Evolutionary conservation across 1,140 invertebrate genomes (phyloP).

Genomic region (Marisa cornuarietis): DNA sequence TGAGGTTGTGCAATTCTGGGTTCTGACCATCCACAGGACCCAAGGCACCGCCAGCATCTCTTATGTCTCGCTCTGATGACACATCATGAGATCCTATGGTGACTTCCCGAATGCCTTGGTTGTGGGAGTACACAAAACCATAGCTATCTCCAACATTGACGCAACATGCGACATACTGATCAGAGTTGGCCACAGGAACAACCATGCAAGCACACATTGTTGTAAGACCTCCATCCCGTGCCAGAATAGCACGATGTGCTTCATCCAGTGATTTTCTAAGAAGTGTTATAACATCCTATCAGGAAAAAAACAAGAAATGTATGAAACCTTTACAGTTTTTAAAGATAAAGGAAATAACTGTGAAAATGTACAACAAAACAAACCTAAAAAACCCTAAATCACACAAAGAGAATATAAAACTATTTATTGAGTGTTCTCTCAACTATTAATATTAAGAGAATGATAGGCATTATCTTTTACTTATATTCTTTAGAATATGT

Average conservation of each 20-base stretch:
- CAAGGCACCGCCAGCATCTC: constrained; percentile 86
- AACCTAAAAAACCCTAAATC: constrained; percentile 4
- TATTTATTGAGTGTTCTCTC: too few species aligned
- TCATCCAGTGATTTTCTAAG: constrained; percentile 86
- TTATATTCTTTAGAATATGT: not conserved
- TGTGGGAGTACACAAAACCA: constrained; percentile 86
- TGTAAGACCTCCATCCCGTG: constrained; percentile 86
- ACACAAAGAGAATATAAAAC: not conserved
- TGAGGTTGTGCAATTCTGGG: constrained; percentile 90
- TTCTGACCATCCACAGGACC: constrained; percentile 87
- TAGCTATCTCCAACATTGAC: constrained; percentile 92
- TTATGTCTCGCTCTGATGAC: constrained; percentile 87
- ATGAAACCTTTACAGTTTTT: not conserved
- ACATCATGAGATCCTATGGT: constrained; percentile 87
- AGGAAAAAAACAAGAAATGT: constrained; percentile 38
- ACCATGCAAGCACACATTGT: constrained; percentile 85
- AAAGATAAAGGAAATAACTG: not conserved
- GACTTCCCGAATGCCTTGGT: constrained; percentile 76
- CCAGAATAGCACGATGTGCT: constrained; percentile 86
- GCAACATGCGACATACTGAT: constrained; percentile 83
- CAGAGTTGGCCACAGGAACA: constrained; percentile 72
- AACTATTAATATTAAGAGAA: too few species aligned
- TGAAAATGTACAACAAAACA: not conserved
- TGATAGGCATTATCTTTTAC: too few species aligned
- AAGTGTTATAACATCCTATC: constrained; percentile 81